These are phyloP conservation scores for Glossosoma conforme DNA, from an alignment of 1,140 invertebrate genomes.

Conservation along the genomic window DNA sequence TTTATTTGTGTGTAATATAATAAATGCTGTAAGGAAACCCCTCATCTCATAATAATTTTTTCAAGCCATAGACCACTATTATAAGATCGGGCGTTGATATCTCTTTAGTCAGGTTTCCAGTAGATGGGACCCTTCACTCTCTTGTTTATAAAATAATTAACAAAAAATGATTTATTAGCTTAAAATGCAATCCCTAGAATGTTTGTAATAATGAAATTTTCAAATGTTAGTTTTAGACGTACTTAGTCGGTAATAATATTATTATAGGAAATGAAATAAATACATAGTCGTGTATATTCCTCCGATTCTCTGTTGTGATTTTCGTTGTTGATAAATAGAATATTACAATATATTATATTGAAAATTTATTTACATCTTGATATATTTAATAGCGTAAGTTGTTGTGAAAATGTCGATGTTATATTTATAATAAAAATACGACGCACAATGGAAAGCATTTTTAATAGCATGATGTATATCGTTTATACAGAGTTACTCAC, in stretches of 20 bases:
- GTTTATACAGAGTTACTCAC: conserved; percentile 20
- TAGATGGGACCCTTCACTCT: no score
- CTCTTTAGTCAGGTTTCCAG: no score
- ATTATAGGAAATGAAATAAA: conserved; percentile 15
- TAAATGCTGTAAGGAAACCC: no score
- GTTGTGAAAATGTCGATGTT: conserved; percentile 31
- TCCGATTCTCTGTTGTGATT: conserved; percentile 30
- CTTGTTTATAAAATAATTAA: no score
- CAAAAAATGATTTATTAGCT: no score
- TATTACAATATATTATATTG: conserved; percentile 27
- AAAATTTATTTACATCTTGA: conserved; percentile 21
- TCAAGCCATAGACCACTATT: no score
- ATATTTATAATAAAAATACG: conserved; percentile 28
- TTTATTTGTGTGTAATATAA: no score
- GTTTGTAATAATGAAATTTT: conserved; percentile 20
- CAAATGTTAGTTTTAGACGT: conserved; percentile 13
- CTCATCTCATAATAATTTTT: no score
- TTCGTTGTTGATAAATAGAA: conserved; percentile 29
- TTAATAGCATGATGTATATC: conserved; percentile 18
- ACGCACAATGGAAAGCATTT: conserved; percentile 29
- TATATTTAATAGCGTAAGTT: conserved; percentile 21
- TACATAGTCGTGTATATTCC: conserved; percentile 22
- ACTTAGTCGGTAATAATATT: conserved; percentile 11
- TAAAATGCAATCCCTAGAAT: conserved; percentile 6
- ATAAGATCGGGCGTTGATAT: no score